A percentile compares a stretch with the other conserved stretches of the same genome.
Evolutionary conservation across 2,797 vertebrate species (phyloP).

Genomic region (Vespertilio murinus): DNA sequence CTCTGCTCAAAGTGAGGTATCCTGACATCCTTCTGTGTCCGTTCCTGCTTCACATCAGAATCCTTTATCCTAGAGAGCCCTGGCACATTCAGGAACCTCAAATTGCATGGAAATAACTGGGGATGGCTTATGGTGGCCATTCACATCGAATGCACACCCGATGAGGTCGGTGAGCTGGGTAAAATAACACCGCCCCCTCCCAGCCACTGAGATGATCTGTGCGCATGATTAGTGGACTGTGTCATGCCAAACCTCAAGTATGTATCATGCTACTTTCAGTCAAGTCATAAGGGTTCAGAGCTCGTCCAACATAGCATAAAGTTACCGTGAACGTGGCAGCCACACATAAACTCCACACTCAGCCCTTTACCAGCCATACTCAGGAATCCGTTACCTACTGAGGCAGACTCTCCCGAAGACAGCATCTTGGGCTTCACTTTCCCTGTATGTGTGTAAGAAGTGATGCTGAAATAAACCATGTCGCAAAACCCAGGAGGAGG

Average conservation of each 20-base stretch:
- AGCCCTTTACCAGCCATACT: accelerated
- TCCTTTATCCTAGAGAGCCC: background rate
- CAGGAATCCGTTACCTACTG: background rate
- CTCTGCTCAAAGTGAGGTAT: background rate
- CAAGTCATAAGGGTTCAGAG: background rate
- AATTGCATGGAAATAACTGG: constrained; percentile 50
- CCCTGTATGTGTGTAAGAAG: background rate
- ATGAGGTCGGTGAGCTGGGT: background rate
- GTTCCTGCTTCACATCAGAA: constrained; percentile 19
- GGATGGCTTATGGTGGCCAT: background rate
- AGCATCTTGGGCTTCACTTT: background rate
- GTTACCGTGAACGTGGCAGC: background rate
- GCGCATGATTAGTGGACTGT: background rate
- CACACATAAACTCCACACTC: background rate
- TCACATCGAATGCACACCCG: background rate
- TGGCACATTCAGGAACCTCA: constrained; percentile 38
- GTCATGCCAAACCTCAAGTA: constrained; percentile 44
- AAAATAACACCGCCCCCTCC: background rate
- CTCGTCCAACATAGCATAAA: background rate
- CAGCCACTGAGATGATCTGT: background rate
- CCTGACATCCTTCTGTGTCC: background rate
- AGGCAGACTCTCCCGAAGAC: background rate
- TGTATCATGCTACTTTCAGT: background rate
- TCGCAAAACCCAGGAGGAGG: constrained; percentile 13
- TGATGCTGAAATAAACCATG: constrained; percentile 39